Percentiles rank a stretch among this genome's conserved stretches.
These are phyloP conservation scores for Labeo calbasu DNA, from an alignment of 2,797 vertebrate genomes.

Conservation along the genomic window DNA sequence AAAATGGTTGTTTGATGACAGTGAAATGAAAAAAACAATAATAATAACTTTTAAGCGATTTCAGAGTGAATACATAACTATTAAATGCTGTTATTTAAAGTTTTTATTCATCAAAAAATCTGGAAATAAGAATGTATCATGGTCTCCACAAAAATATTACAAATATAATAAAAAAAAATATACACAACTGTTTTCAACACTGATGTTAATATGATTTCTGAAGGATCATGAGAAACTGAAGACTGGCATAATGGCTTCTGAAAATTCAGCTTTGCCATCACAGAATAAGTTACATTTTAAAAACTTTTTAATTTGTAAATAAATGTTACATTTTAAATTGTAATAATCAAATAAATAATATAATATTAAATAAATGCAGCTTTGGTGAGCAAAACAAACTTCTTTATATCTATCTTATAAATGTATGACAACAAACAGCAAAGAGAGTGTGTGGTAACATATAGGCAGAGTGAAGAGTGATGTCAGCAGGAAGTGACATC, in stretches of 20 bases:
- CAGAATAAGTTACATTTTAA: background rate
- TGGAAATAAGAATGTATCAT: background rate
- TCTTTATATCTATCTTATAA: background rate
- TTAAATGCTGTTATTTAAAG: background rate
- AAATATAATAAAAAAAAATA: no score
- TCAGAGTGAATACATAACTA: background rate
- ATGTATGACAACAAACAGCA: background rate
- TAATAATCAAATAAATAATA: no score
- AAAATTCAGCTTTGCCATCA: background rate
- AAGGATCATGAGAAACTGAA: background rate
- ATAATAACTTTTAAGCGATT: background rate
- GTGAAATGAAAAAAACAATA: background rate
- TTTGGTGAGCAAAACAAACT: no score
- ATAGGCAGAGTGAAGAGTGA: conserved; percentile 63
- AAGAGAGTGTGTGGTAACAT: conserved; percentile 13
- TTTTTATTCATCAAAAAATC: background rate
- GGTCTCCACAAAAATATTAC: background rate
- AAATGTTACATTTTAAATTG: background rate
- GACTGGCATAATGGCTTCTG: background rate
- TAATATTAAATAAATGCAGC: no score
- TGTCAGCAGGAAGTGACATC: conserved; percentile 70
- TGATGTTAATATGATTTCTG: background rate
- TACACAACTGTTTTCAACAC: background rate
- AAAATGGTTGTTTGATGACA: background rate
- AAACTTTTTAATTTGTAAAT: background rate